Base-by-base conservation (phyloP, 1,140 invertebrate species). In the Drosophila prosaltans region DNA sequence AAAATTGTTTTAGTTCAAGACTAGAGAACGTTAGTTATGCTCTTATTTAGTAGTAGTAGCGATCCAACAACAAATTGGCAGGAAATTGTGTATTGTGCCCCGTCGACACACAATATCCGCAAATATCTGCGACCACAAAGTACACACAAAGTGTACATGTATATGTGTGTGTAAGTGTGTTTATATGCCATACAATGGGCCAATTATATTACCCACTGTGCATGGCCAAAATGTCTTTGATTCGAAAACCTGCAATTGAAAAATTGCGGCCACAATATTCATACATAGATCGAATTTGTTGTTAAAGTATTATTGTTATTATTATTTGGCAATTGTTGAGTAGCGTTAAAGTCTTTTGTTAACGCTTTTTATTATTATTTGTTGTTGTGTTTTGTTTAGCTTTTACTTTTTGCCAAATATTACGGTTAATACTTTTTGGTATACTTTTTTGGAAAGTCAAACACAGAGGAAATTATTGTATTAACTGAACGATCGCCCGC, bases 341-440 rank as follows among this genome's bases (percentile, higher is more conserved):
- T 69, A 39, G 65, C 72, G 72, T 75, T 54, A 61, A 43, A 69
- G 43, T 55, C 74, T 64, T 76, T 76, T 76, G 73, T 75, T 61
- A 43, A 9, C 51, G 7, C 55, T 63, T 58, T 60, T 74, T 65
- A 65, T 61, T 63, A n/a, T 60, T 39, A 39, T 39, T 10, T 21
- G 21, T 7, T 60, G 3, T 36, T 10, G 8, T 10, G 45, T 51
- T 48, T 48, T 48, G 45, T 69, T 76, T 63, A 60, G 73, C 74
- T 76, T 76, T 76, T 76, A 76, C 74, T 76, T 76, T 75, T 76
- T 67, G 73, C 73, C 69, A 76, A 64, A 76, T 64, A 76, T 65
- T 32, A 48, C 41, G 41, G 59, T 67, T 60, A 57, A 24, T 39
- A 39, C 10, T 24, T 58, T 58, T 28, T 51, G 28, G 32, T 40